phyloP scores from a whole-genome alignment of 2,888 invertebrate species.

The Ecliptopera silaceata region DNA sequence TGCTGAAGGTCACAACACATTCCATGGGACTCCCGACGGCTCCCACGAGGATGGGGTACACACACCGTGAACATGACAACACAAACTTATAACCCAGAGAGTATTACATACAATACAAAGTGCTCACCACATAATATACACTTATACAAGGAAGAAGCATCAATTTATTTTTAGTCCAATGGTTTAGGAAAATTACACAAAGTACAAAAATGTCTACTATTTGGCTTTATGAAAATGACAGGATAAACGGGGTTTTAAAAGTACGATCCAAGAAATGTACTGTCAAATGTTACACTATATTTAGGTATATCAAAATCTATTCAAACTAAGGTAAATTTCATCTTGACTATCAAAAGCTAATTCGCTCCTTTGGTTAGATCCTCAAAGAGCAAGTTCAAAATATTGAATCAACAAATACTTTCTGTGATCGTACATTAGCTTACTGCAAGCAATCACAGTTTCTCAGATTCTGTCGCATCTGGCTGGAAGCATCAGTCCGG shows the following conservation, averaged over 20 bases:
- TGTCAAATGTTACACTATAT: constrained; percentile 14
- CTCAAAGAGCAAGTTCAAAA: constrained; percentile 16
- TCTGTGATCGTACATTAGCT: constrained; percentile 31
- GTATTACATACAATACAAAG: constrained; percentile 50
- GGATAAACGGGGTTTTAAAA: constrained; percentile 66
- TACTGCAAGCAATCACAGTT: constrained; percentile 67
- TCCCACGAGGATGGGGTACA: constrained; percentile 37
- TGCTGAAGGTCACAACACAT: constrained; percentile 68
- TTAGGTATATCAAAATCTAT: constrained; percentile 13
- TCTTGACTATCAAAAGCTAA: constrained; percentile 23
- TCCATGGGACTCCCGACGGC: constrained; percentile 19
- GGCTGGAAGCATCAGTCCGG: constrained; percentile 37
- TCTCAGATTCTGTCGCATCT: constrained; percentile 46
- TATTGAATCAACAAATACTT: constrained; percentile 10
- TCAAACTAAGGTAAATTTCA: constrained; percentile 17
- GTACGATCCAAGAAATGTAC: constrained; percentile 27
- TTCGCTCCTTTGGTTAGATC: constrained; percentile 12
- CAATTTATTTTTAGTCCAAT: constrained; percentile 33
- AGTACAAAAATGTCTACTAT: constrained; percentile 34
- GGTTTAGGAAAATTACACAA: constrained; percentile 37
- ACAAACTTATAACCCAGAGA: constrained; percentile 38
- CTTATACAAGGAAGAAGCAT: constrained; percentile 48
- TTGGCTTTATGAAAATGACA: constrained; percentile 65
- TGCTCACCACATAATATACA: constrained; percentile 52
- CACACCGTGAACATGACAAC: constrained; percentile 45